Conservation (phyloP, 92 coral and sea anemone species). For the Zoanthus sociatus region DNA sequence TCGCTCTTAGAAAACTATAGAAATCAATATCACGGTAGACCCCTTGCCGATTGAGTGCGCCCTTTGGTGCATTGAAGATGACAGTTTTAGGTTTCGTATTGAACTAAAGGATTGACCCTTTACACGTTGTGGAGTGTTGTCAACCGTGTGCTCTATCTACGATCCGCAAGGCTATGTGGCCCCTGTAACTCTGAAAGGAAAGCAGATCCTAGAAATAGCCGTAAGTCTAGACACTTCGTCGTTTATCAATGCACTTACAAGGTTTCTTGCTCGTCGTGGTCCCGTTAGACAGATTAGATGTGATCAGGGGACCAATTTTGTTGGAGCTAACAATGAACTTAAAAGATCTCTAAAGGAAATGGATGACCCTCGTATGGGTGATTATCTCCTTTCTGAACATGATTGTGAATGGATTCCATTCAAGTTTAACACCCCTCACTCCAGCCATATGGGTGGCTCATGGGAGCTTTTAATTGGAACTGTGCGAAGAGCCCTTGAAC, state of each 20-base stretch:
- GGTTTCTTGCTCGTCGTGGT: too few relatives aligned
- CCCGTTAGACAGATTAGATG: neutral
- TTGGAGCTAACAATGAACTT: too few relatives aligned
- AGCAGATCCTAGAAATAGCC: neutral
- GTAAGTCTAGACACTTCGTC: too few relatives aligned
- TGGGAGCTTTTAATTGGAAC: too few relatives aligned
- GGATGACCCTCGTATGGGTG: neutral
- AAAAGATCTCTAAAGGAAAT: neutral
- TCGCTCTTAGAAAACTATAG: neutral
- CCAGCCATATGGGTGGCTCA: too few relatives aligned
- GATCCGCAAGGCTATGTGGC: constrained; percentile 1
- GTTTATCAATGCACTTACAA: too few relatives aligned
- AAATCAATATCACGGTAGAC: neutral
- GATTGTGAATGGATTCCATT: too few relatives aligned
- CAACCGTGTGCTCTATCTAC: neutral
- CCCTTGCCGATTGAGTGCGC: constrained; percentile 1
- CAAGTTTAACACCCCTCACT: too few relatives aligned
- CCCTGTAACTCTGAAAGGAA: constrained; percentile 6
- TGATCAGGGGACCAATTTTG: neutral
- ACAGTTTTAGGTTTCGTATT: constrained; percentile 1
- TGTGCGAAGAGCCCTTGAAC: too few relatives aligned
- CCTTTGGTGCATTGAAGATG: constrained; percentile 10
- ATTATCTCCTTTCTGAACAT: neutral
- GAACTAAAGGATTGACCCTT: neutral
- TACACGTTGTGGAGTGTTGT: neutral